Evolutionary conservation across 92 coral and sea anemone genomes (phyloP).

Genomic region (Palythoa caribaeorum): DNA sequence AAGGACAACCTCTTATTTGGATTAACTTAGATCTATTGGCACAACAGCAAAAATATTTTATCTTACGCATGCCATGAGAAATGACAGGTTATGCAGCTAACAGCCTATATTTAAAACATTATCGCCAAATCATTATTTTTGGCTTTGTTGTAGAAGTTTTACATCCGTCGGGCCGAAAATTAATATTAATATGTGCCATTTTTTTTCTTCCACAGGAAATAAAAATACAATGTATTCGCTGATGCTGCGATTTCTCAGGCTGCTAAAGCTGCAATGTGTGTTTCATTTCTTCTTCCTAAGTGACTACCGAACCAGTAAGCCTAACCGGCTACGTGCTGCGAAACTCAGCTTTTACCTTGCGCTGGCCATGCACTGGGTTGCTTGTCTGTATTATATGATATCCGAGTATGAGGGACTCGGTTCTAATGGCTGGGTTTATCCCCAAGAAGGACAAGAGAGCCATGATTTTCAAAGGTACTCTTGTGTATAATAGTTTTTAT

Average conservation of each 20-base stretch:
- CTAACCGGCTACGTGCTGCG: conserved; percentile 92
- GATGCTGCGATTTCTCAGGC: conserved; percentile 78
- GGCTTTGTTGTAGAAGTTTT: background rate
- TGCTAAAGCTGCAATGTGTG: conserved; percentile 87
- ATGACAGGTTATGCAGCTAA: too few relatives aligned
- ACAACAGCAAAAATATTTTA: too few relatives aligned
- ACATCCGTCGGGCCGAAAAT: background rate
- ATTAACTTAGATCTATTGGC: too few relatives aligned
- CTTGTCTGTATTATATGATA: conserved; percentile 91
- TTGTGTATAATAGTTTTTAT: background rate
- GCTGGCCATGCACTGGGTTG: conserved; percentile 97
- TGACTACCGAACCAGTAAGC: conserved; percentile 94
- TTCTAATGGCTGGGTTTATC: conserved; percentile 90
- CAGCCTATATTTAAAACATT: too few relatives aligned
- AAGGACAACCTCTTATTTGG: too few relatives aligned
- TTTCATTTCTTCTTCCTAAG: conserved; percentile 84
- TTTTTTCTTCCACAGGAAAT: conserved; percentile 17
- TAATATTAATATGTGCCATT: background rate
- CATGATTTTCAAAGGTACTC: conserved; percentile 78
- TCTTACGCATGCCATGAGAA: too few relatives aligned
- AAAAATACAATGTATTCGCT: conserved; percentile 33
- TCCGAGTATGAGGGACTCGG: conserved; percentile 98
- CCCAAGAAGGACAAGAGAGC: conserved; percentile 67
- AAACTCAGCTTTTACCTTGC: conserved; percentile 89
- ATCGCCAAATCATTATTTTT: background rate